Percentiles rank a stretch among this genome's conserved stretches.
phyloP scores from a whole-genome alignment of 2,113 vertebrate genomes.

The Cairina moschata region DNA sequence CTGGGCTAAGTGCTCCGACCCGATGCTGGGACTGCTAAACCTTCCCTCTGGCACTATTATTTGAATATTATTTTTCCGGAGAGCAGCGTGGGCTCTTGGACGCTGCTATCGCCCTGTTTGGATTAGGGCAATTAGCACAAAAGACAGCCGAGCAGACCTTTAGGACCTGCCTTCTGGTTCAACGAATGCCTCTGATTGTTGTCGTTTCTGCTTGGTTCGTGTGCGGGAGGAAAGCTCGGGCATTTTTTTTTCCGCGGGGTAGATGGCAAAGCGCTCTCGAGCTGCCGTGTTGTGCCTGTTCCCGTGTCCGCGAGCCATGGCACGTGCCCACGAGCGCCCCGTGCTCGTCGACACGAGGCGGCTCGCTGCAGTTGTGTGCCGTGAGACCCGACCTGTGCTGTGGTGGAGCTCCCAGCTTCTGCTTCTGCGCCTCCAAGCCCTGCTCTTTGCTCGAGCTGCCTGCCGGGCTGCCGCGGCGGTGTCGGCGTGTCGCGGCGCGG shows the following conservation, averaged over 20 bases:
- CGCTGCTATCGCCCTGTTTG: not conserved
- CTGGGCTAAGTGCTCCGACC: not conserved
- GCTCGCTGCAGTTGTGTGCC: not conserved
- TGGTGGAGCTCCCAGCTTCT: not conserved
- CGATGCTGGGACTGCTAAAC: accelerated
- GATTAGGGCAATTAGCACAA: not conserved
- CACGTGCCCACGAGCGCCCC: not conserved
- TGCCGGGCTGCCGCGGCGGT: not conserved
- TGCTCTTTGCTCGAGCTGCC: not conserved
- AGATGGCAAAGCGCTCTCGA: not conserved
- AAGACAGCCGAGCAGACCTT: not conserved
- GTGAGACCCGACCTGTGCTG: not conserved
- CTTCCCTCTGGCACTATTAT: not conserved
- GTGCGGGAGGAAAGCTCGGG: not conserved
- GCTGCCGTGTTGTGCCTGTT: not conserved
- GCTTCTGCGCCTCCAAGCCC: not conserved
- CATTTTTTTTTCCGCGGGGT: not conserved
- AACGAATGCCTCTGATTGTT: not conserved
- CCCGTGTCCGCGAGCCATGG: not conserved
- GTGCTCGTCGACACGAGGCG: not conserved
- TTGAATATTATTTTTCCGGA: not conserved
- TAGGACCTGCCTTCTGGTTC: slow-evolving; percentile 12
- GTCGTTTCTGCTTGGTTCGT: slow-evolving; percentile 6
- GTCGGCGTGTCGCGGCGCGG: not conserved
- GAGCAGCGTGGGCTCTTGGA: not conserved